These are phyloP conservation scores for Athrips mouffetella DNA, from an alignment of 2,888 invertebrate species.

Conservation along the genomic window DNA sequence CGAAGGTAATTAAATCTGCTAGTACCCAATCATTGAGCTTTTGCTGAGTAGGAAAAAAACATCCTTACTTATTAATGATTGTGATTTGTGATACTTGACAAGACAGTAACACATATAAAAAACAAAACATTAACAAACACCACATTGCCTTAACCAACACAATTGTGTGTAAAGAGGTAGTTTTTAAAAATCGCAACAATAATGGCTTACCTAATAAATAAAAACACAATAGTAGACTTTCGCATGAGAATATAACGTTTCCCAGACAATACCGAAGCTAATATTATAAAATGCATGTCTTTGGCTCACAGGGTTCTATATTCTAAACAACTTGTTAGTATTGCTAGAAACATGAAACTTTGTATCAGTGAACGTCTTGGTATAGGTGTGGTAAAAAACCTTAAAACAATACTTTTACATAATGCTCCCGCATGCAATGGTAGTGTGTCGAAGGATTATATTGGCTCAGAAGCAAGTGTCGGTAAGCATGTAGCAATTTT, in stretches of 20 bases:
- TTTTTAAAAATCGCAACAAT: neutral
- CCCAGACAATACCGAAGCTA: slow-evolving; percentile 60
- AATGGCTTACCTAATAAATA: slow-evolving; percentile 16
- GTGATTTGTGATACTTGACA: too few relatives aligned
- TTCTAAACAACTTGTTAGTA: too few relatives aligned
- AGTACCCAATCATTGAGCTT: too few relatives aligned
- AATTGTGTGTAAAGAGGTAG: neutral
- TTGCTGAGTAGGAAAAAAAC: too few relatives aligned
- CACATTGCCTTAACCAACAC: neutral
- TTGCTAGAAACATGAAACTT: too few relatives aligned
- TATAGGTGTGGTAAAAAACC: slow-evolving; percentile 56
- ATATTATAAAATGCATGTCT: slow-evolving; percentile 43
- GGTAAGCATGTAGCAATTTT: neutral
- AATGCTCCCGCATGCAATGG: slow-evolving; percentile 57
- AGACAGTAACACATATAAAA: neutral
- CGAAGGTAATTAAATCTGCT: too few relatives aligned
- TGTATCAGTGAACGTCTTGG: too few relatives aligned
- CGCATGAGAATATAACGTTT: slow-evolving; percentile 69
- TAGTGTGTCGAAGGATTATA: neutral
- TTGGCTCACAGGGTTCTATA: too few relatives aligned
- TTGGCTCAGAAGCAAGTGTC: neutral
- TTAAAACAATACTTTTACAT: slow-evolving; percentile 59
- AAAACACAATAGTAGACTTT: slow-evolving; percentile 37
- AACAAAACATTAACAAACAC: neutral
- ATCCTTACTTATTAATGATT: too few relatives aligned